phyloP scores from a whole-genome alignment of 2,113 vertebrate genomes.

The Carassius gibelio region DNA sequence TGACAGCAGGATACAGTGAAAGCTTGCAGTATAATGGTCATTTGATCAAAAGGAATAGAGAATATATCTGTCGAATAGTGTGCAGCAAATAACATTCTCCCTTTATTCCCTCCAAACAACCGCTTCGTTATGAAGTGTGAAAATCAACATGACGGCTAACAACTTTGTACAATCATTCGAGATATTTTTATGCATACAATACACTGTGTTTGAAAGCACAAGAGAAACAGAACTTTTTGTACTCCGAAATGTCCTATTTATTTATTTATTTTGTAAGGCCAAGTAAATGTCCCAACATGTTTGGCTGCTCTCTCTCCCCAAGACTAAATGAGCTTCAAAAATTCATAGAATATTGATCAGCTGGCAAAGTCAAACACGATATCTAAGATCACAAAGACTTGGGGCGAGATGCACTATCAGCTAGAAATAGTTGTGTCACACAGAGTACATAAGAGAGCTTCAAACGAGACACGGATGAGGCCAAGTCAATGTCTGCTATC shows the following conservation, averaged over 20 bases:
- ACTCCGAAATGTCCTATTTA: not conserved
- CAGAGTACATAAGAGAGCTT: constrained; percentile 47
- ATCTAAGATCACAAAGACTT: constrained; percentile 68
- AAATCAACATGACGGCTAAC: not conserved
- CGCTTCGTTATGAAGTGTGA: not conserved
- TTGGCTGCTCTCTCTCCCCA: constrained; percentile 32
- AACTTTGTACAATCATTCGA: not conserved
- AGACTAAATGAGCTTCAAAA: constrained; percentile 69
- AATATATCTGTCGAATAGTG: not conserved
- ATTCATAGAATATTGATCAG: constrained; percentile 80
- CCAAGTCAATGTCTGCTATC: constrained; percentile 40
- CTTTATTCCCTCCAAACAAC: not conserved
- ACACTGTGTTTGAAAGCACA: not conserved
- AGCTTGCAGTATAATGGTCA: constrained; percentile 1
- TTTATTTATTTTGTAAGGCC: not conserved
- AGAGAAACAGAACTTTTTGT: not conserved
- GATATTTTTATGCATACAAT: not conserved
- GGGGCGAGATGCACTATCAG: constrained; percentile 55
- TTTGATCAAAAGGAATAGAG: constrained; percentile 9
- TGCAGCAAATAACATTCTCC: not conserved
- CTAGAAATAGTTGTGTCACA: constrained; percentile 51
- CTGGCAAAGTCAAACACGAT: constrained; percentile 68
- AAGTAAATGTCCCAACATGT: constrained; percentile 39
- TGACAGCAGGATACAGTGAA: not conserved
- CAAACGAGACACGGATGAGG: constrained; percentile 41